Base-by-base conservation (phyloP, 2,797 vertebrate species). In the Chiroxiphia lanceolata region DNA sequence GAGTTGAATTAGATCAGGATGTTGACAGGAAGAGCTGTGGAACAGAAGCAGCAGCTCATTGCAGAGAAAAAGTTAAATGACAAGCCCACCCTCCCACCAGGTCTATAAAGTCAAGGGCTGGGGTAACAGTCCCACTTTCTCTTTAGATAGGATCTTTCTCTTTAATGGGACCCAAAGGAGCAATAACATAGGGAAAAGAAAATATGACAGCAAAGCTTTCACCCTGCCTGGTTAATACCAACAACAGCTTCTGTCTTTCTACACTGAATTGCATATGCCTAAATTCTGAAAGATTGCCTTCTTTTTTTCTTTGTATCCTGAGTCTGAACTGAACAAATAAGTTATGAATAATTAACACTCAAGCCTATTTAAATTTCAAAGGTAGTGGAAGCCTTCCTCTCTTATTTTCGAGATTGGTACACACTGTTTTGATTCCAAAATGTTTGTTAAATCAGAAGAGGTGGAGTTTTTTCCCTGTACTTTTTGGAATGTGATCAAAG, bases 291-390 rank as follows among this genome's bases (percentile, higher is more conserved):
- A 83, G 17, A 85, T 63, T 90, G 22, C 4, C 34, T 45, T 50
- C 10, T 80, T 83, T 88, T 90, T 63, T 65, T 6, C 40, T 77
- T 81, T 90, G 27, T 63, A 94, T 77, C 59, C 15, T 86, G 72
- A 88, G 50, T 53, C 38, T 78, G 65, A 85, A 91, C 26, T 47
- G 65, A 93, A 83, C 80, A 93, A 95, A 78, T 86, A 94, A 91
- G 34, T 72, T 79, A 96, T 88, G 78, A 95, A 96, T 95, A 96
- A 96, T 93, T 93, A 94, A 78, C 77, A 88, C 9, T 72, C 65
- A 76, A 91, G 15, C 8, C 44, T 90, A 78, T 95, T 95, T 94
- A 90, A 86, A 95, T 94, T 94, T 96, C 89, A 97, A 96, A 96
- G 80, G 60, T 69, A 80, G 67, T 79, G 15, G n/a, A 96, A 94